Evolutionary conservation across 2,888 invertebrate species (phyloP).

Genomic region (Eugnorisma glareosa): DNA sequence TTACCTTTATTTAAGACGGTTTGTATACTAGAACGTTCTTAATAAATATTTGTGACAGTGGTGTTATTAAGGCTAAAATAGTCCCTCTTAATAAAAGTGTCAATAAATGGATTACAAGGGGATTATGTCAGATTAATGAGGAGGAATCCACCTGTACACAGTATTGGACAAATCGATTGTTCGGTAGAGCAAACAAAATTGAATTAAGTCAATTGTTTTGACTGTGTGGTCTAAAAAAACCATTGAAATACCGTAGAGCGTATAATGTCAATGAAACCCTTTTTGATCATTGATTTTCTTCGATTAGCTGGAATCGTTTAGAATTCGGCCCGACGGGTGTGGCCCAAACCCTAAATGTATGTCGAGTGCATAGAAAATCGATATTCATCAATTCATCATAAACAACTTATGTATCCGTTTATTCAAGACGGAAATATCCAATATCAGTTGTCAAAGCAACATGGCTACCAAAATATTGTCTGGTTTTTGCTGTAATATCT

Average conservation of each 20-base stretch:
- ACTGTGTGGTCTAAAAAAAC: not conserved
- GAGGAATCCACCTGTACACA: not conserved
- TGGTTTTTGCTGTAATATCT: not conserved
- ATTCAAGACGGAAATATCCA: slow-evolving; percentile 7
- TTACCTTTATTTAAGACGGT: not conserved
- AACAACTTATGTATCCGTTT: slow-evolving; percentile 7
- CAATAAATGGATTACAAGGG: not conserved
- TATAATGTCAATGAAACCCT: not conserved
- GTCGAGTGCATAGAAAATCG: slow-evolving; percentile 40
- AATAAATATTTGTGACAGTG: not conserved
- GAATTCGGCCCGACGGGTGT: not conserved
- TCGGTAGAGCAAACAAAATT: not conserved
- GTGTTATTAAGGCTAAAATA: not conserved
- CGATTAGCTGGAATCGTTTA: not conserved
- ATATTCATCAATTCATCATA: slow-evolving; percentile 19
- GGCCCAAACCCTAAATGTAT: slow-evolving; percentile 24
- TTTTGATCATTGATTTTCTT: not conserved
- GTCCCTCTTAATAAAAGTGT: not conserved
- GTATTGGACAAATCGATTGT: not conserved
- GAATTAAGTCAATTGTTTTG: not conserved
- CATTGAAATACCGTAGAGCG: not conserved
- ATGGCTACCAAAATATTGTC: slow-evolving; percentile 19
- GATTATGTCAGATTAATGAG: slow-evolving; percentile 10
- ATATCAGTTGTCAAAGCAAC: slow-evolving; percentile 13
- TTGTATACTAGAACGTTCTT: not conserved